A percentile compares a stretch with the other conserved stretches of the same genome.
Evolutionary conservation across 2,113 vertebrate genomes (phyloP).

Genomic region (Gobiocypris rarus): DNA sequence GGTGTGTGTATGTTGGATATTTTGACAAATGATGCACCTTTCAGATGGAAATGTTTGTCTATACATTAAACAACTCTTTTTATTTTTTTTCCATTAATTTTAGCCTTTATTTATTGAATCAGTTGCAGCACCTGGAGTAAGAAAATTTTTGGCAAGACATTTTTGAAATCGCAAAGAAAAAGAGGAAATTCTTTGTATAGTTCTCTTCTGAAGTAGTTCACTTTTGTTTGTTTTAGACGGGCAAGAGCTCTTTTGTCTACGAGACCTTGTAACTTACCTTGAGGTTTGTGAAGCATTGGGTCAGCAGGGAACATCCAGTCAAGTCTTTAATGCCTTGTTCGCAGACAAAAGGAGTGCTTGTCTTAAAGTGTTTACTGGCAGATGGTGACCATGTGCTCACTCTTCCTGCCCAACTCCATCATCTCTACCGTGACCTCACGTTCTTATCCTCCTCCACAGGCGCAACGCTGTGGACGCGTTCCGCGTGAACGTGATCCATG

Average conservation of each 20-base stretch:
- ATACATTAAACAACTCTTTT: background rate
- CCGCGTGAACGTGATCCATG: constrained; percentile 98
- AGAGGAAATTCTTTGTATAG: background rate
- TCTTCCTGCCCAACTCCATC: constrained; percentile 64
- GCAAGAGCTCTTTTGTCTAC: background rate
- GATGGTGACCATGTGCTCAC: constrained; percentile 41
- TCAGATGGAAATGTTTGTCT: background rate
- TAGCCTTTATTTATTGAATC: background rate
- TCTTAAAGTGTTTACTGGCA: constrained; percentile 19
- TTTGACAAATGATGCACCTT: background rate
- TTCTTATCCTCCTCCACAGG: constrained; percentile 67
- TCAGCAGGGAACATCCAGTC: background rate
- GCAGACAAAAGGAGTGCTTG: constrained; percentile 3
- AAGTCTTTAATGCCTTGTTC: constrained; percentile 4
- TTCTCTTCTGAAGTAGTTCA: background rate
- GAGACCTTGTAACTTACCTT: background rate
- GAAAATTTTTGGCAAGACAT: background rate
- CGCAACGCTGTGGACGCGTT: constrained; percentile 98
- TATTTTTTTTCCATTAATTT: background rate
- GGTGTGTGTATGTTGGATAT: background rate
- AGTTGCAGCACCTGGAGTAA: background rate
- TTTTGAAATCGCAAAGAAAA: background rate
- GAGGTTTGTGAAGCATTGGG: background rate
- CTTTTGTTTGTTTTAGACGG: background rate
- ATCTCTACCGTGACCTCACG: background rate